These are phyloP conservation scores for Bathynomus jamesi DNA, from an alignment of 1,140 invertebrate species.

Conservation along the genomic window DNA sequence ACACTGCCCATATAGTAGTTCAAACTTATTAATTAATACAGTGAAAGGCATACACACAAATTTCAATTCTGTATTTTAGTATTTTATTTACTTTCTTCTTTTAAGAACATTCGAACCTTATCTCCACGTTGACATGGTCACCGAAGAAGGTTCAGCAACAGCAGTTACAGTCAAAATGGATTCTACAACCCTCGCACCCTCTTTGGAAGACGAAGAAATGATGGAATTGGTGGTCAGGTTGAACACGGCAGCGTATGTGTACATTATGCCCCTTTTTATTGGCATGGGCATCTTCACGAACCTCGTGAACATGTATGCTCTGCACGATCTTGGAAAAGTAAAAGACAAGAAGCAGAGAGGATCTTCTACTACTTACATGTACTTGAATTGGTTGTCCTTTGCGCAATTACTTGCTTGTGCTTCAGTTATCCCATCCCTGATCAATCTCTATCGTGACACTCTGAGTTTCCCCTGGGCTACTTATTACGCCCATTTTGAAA, in stretches of 20 bases:
- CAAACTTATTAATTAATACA: too few species aligned
- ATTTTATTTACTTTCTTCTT: too few species aligned
- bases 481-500: conserved; percentile 33
- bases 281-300: conserved; percentile 20
- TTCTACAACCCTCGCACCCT: too few species aligned
- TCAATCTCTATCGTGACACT: conserved; percentile 11
- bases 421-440: conserved; percentile 18
- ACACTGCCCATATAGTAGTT: too few species aligned
- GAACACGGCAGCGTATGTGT: conserved; percentile 10
- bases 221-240: conserved; percentile 18
- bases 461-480: conserved; percentile 27
- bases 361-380: conserved; percentile 15
- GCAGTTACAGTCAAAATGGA: too few species aligned
- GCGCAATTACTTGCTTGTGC: conserved; percentile 21
- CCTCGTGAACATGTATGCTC: conserved; percentile 21
- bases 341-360: neutral
- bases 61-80: too few species aligned
- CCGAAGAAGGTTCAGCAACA: too few species aligned
- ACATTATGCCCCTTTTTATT: conserved; percentile 22
- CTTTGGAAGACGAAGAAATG: neutral
- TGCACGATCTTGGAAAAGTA: neutral
- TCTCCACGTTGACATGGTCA: too few species aligned
- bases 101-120: too few species aligned
- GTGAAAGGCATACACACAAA: too few species aligned
- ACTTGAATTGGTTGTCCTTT: conserved; percentile 27